Evolutionary conservation across 2,797 vertebrate genomes (phyloP).

Genomic region (Saxicola maurus): DNA sequence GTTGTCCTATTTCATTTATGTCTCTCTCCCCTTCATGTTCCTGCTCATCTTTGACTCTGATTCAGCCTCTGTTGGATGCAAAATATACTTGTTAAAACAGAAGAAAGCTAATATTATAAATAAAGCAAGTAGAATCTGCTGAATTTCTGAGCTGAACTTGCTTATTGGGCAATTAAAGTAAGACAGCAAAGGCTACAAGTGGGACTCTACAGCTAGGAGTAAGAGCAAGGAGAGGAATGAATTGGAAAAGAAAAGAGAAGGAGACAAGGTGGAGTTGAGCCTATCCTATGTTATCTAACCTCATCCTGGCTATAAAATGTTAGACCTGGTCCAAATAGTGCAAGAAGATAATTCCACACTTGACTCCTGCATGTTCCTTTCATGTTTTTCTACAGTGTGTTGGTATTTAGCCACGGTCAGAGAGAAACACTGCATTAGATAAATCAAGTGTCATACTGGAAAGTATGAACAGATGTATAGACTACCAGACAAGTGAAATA

Average conservation of each 20-base stretch:
- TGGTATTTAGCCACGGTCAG: neutral
- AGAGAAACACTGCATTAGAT: neutral
- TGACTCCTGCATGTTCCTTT: neutral
- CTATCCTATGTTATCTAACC: neutral
- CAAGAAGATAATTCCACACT: neutral
- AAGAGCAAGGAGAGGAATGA: neutral
- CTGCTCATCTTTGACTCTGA: neutral
- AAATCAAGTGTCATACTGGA: neutral
- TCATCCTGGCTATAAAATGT: neutral
- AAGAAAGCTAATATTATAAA: neutral
- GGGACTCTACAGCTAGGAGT: neutral
- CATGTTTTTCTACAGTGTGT: neutral
- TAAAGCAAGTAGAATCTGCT: neutral
- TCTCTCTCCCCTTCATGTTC: neutral
- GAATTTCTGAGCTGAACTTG: neutral
- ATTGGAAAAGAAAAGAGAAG: neutral
- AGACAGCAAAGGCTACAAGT: neutral
- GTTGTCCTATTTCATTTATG: neutral
- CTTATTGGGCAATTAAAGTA: neutral
- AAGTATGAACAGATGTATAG: neutral
- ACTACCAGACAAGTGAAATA: conserved; percentile 5
- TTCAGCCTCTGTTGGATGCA: neutral
- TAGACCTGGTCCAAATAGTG: neutral
- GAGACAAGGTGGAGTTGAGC: neutral
- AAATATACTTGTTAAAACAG: neutral